Conservation (phyloP, 2,797 vertebrate genomes). For the Trachops cirrhosus region DNA sequence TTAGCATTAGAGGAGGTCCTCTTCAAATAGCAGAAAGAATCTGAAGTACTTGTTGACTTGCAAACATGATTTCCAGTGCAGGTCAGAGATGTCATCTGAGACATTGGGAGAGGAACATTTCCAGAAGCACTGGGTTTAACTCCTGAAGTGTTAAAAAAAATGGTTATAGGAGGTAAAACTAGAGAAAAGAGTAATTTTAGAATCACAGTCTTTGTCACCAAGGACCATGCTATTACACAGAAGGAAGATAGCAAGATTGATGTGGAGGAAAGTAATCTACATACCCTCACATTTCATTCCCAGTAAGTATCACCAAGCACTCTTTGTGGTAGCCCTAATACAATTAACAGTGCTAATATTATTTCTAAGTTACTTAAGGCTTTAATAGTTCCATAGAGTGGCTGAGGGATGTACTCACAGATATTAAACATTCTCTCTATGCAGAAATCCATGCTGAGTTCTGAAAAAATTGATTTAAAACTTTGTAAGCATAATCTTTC, state of each 20-base stretch:
- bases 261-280: neutral
- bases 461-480: neutral
- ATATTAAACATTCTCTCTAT: neutral
- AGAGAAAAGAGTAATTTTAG: neutral
- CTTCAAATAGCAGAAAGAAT: neutral
- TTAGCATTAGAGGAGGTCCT: neutral
- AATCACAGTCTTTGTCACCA: neutral
- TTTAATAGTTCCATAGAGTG: neutral
- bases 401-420: neutral
- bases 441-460: neutral
- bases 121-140: neutral
- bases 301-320: neutral
- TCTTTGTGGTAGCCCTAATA: neutral
- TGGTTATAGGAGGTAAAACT: neutral
- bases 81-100: neutral
- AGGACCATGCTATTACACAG: neutral
- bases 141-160: neutral
- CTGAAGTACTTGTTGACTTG: neutral
- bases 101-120: neutral
- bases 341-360: neutral
- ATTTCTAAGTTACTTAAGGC: neutral
- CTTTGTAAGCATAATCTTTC: neutral
- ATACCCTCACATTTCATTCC: neutral
- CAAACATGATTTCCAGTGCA: neutral
- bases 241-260: neutral